These are phyloP conservation scores for Leptinotarsa defecta DNA, from an alignment of 1,140 invertebrate species.

Conservation along the genomic window DNA sequence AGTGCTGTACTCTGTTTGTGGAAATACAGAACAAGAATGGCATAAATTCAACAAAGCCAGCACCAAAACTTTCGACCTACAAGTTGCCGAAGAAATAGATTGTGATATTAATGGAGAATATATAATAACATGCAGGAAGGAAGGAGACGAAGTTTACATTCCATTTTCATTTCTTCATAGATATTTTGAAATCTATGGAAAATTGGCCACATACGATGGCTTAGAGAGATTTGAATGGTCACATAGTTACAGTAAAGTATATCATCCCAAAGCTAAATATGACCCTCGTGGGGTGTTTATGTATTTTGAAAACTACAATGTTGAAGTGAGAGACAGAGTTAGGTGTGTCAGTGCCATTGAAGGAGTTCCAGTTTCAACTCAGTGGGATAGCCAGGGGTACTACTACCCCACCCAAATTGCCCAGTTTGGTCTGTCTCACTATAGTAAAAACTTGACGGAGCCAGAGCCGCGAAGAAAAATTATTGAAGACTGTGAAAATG, in stretches of 20 bases:
- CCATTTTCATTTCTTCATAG: slow-evolving; percentile 92
- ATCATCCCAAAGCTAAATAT: slow-evolving; percentile 85
- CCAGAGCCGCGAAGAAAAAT: slow-evolving; percentile 70
- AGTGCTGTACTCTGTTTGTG: slow-evolving; percentile 63
- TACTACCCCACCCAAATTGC: slow-evolving; percentile 99
- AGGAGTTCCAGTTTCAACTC: slow-evolving; percentile 91
- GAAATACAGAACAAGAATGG: slow-evolving; percentile 51
- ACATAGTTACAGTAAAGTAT: slow-evolving; percentile 92
- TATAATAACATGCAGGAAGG: slow-evolving; percentile 79
- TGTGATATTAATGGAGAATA: slow-evolving; percentile 91
- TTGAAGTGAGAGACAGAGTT: slow-evolving; percentile 91
- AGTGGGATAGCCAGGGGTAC: slow-evolving; percentile 91
- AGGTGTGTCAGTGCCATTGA: slow-evolving; percentile 93
- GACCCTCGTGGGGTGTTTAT: slow-evolving; percentile 88
- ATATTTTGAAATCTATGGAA: slow-evolving; percentile 92
- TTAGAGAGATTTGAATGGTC: slow-evolving; percentile 88
- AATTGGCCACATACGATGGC: slow-evolving; percentile 71
- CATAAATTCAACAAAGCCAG: slow-evolving; percentile 49
- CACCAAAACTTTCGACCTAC: slow-evolving; percentile 46
- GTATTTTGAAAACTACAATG: slow-evolving; percentile 97
- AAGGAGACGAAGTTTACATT: slow-evolving; percentile 86
- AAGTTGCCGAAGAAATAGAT: slow-evolving; percentile 76
- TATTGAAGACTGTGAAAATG: slow-evolving; percentile 75
- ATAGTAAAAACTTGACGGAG: slow-evolving; percentile 90
- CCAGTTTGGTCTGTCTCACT: slow-evolving; percentile 96